These are phyloP conservation scores for Rallus crepitans DNA, from an alignment of 2,797 vertebrate genomes.

Conservation along the genomic window DNA sequence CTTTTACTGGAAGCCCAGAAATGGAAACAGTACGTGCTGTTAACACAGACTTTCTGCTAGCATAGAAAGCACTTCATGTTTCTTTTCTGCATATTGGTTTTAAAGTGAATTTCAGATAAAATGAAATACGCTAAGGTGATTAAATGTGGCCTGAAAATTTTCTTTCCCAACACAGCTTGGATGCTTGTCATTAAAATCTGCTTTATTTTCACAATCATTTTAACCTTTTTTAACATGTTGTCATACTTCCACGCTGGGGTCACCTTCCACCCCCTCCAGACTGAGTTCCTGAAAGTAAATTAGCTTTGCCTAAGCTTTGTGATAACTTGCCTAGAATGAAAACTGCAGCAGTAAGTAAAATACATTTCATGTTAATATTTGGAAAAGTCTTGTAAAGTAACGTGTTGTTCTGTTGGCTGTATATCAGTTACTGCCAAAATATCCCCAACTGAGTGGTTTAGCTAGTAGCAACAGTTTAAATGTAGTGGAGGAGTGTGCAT, in stretches of 20 bases:
- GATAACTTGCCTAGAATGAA: not conserved
- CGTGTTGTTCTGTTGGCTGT: not conserved
- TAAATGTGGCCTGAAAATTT: not conserved
- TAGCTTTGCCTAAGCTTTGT: not conserved
- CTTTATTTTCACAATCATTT: not conserved
- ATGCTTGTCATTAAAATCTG: not conserved
- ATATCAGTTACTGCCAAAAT: not conserved
- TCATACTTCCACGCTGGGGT: not conserved
- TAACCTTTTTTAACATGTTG: not conserved
- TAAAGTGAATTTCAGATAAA: not conserved
- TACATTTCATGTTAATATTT: not conserved
- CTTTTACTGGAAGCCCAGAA: not conserved
- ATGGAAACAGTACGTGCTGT: not conserved
- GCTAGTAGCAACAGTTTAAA: not conserved
- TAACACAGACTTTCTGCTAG: not conserved
- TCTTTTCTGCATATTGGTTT: not conserved
- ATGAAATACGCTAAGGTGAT: not conserved
- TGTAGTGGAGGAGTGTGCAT: not conserved
- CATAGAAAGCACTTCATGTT: not conserved
- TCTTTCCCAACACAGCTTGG: not conserved
- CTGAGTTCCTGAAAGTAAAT: not conserved
- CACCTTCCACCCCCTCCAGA: not conserved
- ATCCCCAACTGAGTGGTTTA: not conserved
- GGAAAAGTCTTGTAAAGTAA: not conserved
- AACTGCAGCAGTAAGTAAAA: slow-evolving; percentile 1